Evolutionary conservation across 2,797 vertebrate species (phyloP), one percentile per base, ranked within the genome.

Genomic region (Sylvia borin): DNA sequence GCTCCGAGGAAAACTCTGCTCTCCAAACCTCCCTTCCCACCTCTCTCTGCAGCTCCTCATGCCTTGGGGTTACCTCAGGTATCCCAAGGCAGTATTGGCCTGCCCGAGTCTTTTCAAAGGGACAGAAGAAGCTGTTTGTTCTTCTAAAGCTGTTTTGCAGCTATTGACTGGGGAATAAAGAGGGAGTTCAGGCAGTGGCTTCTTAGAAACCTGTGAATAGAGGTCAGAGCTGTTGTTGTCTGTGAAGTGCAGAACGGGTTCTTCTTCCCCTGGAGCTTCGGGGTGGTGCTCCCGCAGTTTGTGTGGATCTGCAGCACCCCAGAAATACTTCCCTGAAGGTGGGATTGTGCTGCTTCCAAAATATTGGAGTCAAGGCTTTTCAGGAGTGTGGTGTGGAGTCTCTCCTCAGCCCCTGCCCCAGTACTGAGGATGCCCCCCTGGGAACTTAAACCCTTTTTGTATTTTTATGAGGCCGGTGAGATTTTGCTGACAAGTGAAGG

Each of bases 91-190:
- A 24, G 9, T 11, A 2, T 8, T 54, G 71, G 71, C 22, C 64
- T 67, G 40, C 26, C 64, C 5, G 51, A 50, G 66, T 14, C 61
- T 92, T 76, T 55, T 55, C 78, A 45, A 64, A 77, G 38, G 6
- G 18, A 24, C 40, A 36, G 43, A 9, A 82, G 62, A 58, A 91
- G 73, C 76, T 54, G 53, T 45, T 93, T 85, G 61, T 86, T 81
- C 72, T 77, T 47, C 36, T 67, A 22, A 83, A 84, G 80, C 50
- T 75, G 82, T 87, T 81, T 42, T n/a, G 68, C 2, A 9, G 54
- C 18, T 87, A 60, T 77, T 61, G 57, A 48, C 68, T 43, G 79
- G 85, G 78, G 88, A 74, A 73, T 82, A 57, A 93, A 85, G 40
- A 58, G 29, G 55, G 68, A 40, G n/a, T 61, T 81, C 19, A 42